Conservation (phyloP, 1,140 invertebrate genomes). For the Lucilia cuprina region DNA sequence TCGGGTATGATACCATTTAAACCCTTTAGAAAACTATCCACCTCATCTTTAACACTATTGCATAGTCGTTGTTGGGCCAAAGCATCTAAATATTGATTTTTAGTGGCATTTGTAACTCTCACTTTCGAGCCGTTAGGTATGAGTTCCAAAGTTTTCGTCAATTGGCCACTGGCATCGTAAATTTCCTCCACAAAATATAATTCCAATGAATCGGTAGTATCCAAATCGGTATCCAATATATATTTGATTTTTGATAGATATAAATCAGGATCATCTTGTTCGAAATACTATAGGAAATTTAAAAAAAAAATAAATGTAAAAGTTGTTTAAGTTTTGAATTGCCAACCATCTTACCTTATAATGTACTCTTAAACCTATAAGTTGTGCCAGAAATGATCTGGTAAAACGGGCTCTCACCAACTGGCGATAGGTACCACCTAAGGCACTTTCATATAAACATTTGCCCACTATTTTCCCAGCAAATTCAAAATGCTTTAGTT, state of each 20-base stretch:
- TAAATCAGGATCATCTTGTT: conserved; percentile 93
- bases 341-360: conserved; percentile 69
- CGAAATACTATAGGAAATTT: conserved; percentile 77
- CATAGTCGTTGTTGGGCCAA: conserved; percentile 88
- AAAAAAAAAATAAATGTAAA: not conserved
- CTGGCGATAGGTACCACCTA: conserved; percentile 87
- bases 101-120: conserved; percentile 59
- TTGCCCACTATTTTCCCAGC: conserved; percentile 90
- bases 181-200: conserved; percentile 89
- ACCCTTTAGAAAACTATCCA: conserved; percentile 88
- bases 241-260: conserved; percentile 92
- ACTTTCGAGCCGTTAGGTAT: conserved; percentile 75
- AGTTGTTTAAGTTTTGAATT: too few species aligned
- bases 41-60: conserved; percentile 80
- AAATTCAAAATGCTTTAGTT: conserved; percentile 91
- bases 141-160: conserved; percentile 78
- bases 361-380: conserved; percentile 88
- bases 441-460: conserved; percentile 81
- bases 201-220: conserved; percentile 76
- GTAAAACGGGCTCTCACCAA: conserved; percentile 89
- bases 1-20: conserved; percentile 91
- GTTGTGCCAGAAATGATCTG: conserved; percentile 91
- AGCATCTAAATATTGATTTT: conserved; percentile 79
- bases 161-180: conserved; percentile 79
- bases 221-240: conserved; percentile 88